Base-by-base conservation (phyloP, 1,140 invertebrate species). In the Drosophila tropicalis region DNA sequence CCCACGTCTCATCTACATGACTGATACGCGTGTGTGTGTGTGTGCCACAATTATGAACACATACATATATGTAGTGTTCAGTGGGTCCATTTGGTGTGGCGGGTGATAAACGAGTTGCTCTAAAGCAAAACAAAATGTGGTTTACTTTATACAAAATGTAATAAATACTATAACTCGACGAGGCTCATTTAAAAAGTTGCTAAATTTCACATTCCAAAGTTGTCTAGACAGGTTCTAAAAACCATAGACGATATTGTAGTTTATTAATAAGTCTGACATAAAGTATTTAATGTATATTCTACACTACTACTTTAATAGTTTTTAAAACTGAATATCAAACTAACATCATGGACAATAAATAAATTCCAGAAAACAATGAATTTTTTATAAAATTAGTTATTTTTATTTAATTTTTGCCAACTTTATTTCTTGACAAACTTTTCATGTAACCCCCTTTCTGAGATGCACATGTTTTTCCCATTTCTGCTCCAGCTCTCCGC, bases 61-160 rank as follows among this genome's bases (percentile, higher is more conserved):
- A 79, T 67, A 83, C n/a, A n/a, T n/a, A n/a, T n/a, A n/a, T n/a
- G n/a, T 79, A 67, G 76, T 72, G 78, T 70, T 81, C 57, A 76
- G 22, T 41, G 57, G 32, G 63, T 74, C 61, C 44, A 34, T 57
- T 10, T 57, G 57, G 47, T 65, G 69, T 29, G 29, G 29, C 29
- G 29, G 5, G 29, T 79, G 68, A 69, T 68, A 87, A 86, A 67
- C 67, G 65, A 66, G 55, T 73, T 76, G 76, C 70, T 29, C 29
- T 76, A 70, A 62, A 62, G 58, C 44, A 62, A 54, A 67, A 67
- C 51, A 65, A 60, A 36, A 65, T 70, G 19, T 66, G 13, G 44
- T 39, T 39, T 3, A 39, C 2, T 54, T 58, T 32, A 63, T 41
- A 62, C 60, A 25, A 44, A 25, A 36, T 15, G 10, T 66, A 61